phyloP scores from a whole-genome alignment of 2,888 invertebrate genomes.

The Hololepta plana region DNA sequence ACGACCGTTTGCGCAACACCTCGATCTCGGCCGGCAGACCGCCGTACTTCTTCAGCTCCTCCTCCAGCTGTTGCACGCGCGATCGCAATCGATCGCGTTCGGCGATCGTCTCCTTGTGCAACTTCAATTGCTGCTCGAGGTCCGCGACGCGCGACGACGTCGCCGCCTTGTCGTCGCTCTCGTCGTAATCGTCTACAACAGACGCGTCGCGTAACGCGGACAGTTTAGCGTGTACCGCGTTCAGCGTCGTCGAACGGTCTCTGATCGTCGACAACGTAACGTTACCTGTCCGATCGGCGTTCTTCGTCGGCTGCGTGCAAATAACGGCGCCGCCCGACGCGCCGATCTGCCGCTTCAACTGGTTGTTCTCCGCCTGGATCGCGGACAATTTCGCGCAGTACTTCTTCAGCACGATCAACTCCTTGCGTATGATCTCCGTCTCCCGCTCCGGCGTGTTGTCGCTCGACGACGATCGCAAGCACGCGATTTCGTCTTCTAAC shows the following conservation, averaged over 20 bases:
- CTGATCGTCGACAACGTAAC: constrained; percentile 1
- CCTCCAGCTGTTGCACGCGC: constrained; percentile 16
- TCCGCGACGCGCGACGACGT: too few species aligned
- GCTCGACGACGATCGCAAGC: constrained; percentile 13
- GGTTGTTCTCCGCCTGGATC: constrained; percentile 20
- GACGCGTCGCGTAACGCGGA: too few species aligned
- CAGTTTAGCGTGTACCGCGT: too few species aligned
- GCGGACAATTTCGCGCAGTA: constrained; percentile 20
- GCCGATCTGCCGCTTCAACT: constrained; percentile 14
- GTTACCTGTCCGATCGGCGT: background rate
- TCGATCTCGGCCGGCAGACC: constrained; percentile 17
- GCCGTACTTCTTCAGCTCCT: constrained; percentile 14
- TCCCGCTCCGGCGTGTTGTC: constrained; percentile 17
- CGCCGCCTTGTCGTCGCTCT: too few species aligned
- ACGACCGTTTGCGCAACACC: constrained; percentile 13
- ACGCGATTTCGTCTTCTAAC: constrained; percentile 18
- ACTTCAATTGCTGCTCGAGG: too few species aligned
- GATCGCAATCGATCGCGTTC: constrained; percentile 17
- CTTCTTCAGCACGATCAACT: constrained; percentile 19
- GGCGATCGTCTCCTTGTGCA: constrained; percentile 10
- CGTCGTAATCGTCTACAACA: too few species aligned
- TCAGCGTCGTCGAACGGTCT: too few species aligned
- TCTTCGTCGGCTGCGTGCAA: background rate
- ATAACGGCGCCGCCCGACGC: background rate
- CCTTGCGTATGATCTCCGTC: constrained; percentile 19